These are phyloP conservation scores for Tipula vernalis DNA, from an alignment of 2,888 invertebrate species.

Conservation along the genomic window DNA sequence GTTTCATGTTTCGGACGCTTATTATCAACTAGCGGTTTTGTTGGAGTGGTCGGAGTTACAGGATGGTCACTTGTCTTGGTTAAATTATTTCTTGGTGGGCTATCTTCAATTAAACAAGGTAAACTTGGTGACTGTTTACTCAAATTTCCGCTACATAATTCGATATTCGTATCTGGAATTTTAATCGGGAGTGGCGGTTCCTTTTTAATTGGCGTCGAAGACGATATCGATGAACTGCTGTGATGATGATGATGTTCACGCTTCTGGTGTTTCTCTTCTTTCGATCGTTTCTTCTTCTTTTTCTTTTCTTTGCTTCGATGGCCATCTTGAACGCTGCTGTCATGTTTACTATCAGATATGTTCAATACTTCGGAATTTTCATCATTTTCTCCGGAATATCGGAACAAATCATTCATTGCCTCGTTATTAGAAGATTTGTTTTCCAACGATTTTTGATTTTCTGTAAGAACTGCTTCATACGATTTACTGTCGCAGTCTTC, in stretches of 20 bases:
- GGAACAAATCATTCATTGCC: conserved; percentile 38
- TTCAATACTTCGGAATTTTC: conserved; percentile 40
- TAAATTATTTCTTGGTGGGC: conserved; percentile 36
- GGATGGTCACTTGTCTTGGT: conserved; percentile 18
- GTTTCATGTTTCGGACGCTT: conserved; percentile 37
- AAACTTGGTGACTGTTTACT: conserved; percentile 45
- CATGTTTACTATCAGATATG: conserved; percentile 24
- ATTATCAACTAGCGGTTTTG: conserved; percentile 16
- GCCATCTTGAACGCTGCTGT: conserved; percentile 27
- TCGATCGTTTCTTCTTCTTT: conserved; percentile 73
- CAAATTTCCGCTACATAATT: conserved; percentile 31
- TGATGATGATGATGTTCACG: conserved; percentile 52
- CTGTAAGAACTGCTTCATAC: conserved; percentile 23
- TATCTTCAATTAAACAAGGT: conserved; percentile 49
- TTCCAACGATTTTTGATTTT: not conserved
- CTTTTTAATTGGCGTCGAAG: conserved; percentile 18
- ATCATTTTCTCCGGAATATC: conserved; percentile 45
- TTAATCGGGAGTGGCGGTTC: conserved; percentile 15
- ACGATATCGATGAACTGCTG: conserved; percentile 16
- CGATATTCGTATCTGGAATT: conserved; percentile 23
- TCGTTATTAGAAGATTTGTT: not conserved
- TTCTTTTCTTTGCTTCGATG: conserved; percentile 59
- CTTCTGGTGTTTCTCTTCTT: conserved; percentile 60
- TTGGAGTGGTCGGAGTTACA: conserved; percentile 20
- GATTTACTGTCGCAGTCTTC: conserved; percentile 47